A percentile compares a stretch with the other conserved stretches of the same genome.
These are phyloP conservation scores for Melipona beecheii DNA, from an alignment of 2,888 invertebrate genomes.

Conservation along the genomic window DNA sequence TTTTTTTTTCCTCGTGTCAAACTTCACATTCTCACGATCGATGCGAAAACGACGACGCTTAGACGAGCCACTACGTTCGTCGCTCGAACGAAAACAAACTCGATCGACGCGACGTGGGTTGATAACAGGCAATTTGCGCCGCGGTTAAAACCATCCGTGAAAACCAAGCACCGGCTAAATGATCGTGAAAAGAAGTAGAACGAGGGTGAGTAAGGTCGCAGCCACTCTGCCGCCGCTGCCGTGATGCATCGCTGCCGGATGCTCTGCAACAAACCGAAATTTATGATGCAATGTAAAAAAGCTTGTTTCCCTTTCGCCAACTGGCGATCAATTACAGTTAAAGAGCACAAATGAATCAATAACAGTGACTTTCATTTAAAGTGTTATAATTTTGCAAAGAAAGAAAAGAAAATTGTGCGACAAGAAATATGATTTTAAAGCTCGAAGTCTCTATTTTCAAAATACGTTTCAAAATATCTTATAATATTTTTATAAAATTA, in stretches of 20 bases:
- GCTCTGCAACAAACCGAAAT: constrained; percentile 87
- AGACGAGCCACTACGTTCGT: background rate
- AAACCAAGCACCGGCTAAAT: constrained; percentile 61
- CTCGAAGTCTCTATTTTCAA: too few relatives aligned
- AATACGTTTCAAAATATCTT: too few relatives aligned
- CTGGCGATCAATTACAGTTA: background rate
- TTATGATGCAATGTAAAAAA: constrained; percentile 33
- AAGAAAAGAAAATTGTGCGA: too few relatives aligned
- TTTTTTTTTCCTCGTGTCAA: too few relatives aligned
- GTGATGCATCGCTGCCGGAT: constrained; percentile 94
- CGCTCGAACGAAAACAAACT: background rate
- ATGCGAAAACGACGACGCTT: background rate
- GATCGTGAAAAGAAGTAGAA: constrained; percentile 75
- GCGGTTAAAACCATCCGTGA: background rate
- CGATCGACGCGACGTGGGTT: background rate
- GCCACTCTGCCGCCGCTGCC: constrained; percentile 84
- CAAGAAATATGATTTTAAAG: too few relatives aligned
- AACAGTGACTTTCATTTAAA: too few relatives aligned
- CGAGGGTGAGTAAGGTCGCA: constrained; percentile 73
- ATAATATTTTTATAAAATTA: too few relatives aligned
- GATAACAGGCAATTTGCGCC: constrained; percentile 2
- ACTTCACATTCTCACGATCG: background rate
- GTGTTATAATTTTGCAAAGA: too few relatives aligned
- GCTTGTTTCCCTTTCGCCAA: background rate
- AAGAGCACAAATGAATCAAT: background rate